Evolutionary conservation across 2,888 invertebrate species (phyloP).

Genomic region (Physocephala rufipes): DNA sequence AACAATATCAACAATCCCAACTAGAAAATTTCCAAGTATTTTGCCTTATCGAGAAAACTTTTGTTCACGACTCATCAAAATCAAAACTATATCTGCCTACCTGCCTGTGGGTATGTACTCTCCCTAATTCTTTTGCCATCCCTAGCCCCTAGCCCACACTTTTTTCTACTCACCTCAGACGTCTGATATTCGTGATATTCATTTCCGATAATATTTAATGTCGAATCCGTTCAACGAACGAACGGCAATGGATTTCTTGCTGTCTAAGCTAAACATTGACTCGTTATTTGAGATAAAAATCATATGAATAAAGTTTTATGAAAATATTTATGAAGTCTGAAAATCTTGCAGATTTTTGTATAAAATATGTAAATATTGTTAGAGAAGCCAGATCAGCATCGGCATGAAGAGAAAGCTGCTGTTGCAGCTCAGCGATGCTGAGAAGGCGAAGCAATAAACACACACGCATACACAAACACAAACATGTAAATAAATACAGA

Average conservation of each 20-base stretch:
- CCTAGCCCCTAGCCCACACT: neutral
- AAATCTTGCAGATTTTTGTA: constrained; percentile 41
- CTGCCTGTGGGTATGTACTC: too few species aligned
- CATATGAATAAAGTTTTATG: constrained; percentile 36
- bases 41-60: neutral
- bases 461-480: too few species aligned
- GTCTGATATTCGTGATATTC: neutral
- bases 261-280: constrained; percentile 5
- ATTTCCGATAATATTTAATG: constrained; percentile 26
- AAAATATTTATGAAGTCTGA: constrained; percentile 45
- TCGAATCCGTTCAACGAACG: constrained; percentile 34
- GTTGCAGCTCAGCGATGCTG: too few species aligned
- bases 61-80: neutral
- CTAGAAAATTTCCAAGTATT: constrained; percentile 15
- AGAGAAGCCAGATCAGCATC: neutral
- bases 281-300: constrained; percentile 9
- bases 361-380: constrained; percentile 13
- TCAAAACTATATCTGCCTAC: neutral
- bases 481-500: too few species aligned
- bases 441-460: too few species aligned
- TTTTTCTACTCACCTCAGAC: neutral
- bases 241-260: constrained; percentile 56
- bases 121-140: too few species aligned
- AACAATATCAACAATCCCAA: too few species aligned
- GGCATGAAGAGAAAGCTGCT: neutral